phyloP scores from a whole-genome alignment of 2,797 vertebrate species.

The Molossus alvarezi region DNA sequence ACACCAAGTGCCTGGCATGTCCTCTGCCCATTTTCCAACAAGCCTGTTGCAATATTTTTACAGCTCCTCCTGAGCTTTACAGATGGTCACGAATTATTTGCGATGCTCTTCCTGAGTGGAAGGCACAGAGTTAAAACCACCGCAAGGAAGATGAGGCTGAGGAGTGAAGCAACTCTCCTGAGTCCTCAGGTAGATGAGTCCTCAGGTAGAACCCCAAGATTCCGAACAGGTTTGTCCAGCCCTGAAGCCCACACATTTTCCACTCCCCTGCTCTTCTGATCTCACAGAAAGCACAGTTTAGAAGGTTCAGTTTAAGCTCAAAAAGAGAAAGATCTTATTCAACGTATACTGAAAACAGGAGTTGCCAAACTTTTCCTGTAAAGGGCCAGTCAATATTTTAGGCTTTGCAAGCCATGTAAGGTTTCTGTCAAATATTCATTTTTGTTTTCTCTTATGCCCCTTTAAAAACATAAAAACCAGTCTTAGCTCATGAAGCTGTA shows the following conservation, averaged over 20 bases:
- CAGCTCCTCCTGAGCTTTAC: neutral
- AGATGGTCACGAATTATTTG: neutral
- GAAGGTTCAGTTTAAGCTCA: slow-evolving; percentile 3
- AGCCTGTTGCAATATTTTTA: neutral
- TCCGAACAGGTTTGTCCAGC: neutral
- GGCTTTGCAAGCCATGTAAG: neutral
- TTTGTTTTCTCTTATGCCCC: slow-evolving; percentile 12
- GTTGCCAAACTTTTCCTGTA: slow-evolving; percentile 5
- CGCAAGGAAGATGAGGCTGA: neutral
- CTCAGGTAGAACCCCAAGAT: neutral
- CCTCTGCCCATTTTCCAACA: neutral
- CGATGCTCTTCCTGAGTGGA: neutral
- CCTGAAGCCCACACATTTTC: neutral
- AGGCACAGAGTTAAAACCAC: neutral
- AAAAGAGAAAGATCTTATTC: neutral
- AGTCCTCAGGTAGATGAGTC: slow-evolving; percentile 27
- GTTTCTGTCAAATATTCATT: slow-evolving; percentile 42
- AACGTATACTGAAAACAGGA: slow-evolving; percentile 45
- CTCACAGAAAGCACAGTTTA: neutral
- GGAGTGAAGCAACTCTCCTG: neutral
- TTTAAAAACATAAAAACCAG: slow-evolving; percentile 66
- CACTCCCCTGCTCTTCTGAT: neutral
- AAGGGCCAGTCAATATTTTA: slow-evolving; percentile 35
- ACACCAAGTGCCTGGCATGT: neutral
- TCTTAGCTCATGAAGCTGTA: slow-evolving; percentile 8